Conservation (phyloP, 1,140 invertebrate species). For the Carcinoscorpius rotundicauda region DNA sequence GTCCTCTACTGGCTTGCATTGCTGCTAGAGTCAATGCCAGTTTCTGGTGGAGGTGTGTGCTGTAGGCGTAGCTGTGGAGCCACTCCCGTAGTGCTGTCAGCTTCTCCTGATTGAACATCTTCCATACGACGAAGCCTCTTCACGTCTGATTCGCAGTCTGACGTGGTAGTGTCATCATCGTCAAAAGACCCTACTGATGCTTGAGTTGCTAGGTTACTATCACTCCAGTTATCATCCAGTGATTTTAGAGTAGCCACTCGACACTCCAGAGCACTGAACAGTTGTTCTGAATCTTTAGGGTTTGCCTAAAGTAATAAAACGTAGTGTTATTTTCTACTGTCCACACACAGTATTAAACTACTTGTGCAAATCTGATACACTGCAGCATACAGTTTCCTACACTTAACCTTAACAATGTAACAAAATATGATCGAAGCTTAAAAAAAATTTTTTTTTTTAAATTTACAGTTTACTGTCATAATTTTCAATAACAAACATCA, state of each 20-base stretch:
- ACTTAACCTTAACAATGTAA: background rate
- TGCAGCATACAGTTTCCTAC: background rate
- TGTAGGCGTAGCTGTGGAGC: too few species aligned
- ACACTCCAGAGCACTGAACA: conserved; percentile 54
- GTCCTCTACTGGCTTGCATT: too few species aligned
- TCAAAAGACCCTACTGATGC: background rate
- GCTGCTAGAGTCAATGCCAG: too few species aligned
- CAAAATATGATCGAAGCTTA: conserved; percentile 3
- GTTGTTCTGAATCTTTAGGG: conserved; percentile 59
- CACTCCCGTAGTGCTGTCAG: too few species aligned
- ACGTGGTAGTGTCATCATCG: too few species aligned
- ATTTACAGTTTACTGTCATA: background rate
- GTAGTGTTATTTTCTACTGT: background rate
- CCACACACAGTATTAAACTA: background rate
- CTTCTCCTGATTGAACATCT: too few species aligned
- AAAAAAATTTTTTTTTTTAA: conserved; percentile 2
- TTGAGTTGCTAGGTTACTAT: conserved; percentile 5
- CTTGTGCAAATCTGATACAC: background rate
- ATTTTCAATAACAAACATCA: too few species aligned
- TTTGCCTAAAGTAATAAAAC: conserved; percentile 43
- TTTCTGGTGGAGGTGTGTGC: too few species aligned
- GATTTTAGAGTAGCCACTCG: conserved; percentile 37
- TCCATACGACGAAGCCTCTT: too few species aligned
- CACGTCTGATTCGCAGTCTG: too few species aligned
- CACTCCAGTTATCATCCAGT: conserved; percentile 6